Evolutionary conservation across 2,113 vertebrate genomes (phyloP), one percentile per base, ranked within the genome.

Genomic region (human (Homo sapiens)): DNA sequence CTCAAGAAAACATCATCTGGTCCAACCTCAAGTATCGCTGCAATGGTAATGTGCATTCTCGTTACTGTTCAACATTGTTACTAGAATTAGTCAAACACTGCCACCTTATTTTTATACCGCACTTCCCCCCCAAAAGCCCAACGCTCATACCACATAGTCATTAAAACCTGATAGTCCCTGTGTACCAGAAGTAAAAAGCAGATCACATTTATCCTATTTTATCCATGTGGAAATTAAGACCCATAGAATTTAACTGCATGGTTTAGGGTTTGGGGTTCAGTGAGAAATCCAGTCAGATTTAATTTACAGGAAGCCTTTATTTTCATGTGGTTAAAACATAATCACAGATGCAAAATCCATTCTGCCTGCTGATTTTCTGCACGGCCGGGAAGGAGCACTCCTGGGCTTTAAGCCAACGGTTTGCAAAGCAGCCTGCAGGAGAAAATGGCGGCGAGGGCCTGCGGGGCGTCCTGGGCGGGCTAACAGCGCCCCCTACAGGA

Each of bases 1-100:
- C 99, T 93, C 99, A 99, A 98, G 99, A 99, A 99, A 99, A 99
- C 98, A 99, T 99, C 93, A 99, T 99, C 98, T 99, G 99, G 99
- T 99, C 99, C 98, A 99, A 99, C 97, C 99, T 99, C 97, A 99
- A 99, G 97, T 99, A 99, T 25, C 99, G 99, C 83, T 99, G 99
- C 98, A 99, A 99, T 7, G 99, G 99, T 99, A 99, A 99, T 40
- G 6, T 75, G 35, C 22, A n/a, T 27, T 35, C 85, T 68, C 30
- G 3, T 81, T 59, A n/a, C 40, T 78, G 4, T 4, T 27, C 43
- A 9, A 0, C 18, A n/a, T 72, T 73, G 40, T 43, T 30, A 8
- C 61, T 61, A 40, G 52, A 6, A 30, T 35, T 45, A 43, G 73
- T 66, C 35, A 50, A 40, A 18, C 5, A 22, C 61, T 20, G 17